phyloP scores from a whole-genome alignment of 2,797 vertebrate species.

The Salarias fasciatus region DNA sequence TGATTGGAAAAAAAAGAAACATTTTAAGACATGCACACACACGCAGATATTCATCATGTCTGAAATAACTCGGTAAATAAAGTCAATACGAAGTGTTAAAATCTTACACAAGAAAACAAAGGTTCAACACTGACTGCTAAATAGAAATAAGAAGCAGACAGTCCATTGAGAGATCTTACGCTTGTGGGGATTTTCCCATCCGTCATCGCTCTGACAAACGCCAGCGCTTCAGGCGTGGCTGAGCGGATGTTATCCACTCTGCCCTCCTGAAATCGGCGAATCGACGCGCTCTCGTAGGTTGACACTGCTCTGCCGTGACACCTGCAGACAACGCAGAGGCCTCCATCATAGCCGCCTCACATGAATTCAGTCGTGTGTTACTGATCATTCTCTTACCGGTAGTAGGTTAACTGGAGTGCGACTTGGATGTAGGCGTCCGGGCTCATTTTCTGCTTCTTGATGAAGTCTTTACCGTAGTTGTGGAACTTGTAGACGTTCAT shows the following conservation, averaged over 20 bases:
- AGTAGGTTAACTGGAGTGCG: constrained; percentile 93
- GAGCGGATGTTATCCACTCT: constrained; percentile 97
- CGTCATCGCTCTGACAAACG: constrained; percentile 89
- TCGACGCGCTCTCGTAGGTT: constrained; percentile 96
- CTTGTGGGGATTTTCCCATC: constrained; percentile 66
- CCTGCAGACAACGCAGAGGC: constrained; percentile 37
- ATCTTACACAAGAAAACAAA: too few relatives aligned
- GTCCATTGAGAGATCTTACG: constrained; percentile 47
- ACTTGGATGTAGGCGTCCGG: constrained; percentile 96
- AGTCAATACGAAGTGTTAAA: too few relatives aligned
- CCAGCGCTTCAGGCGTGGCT: constrained; percentile 88
- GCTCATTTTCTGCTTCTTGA: constrained; percentile 95
- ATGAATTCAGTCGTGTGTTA: not conserved
- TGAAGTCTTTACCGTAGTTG: constrained; percentile 92
- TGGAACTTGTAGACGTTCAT: constrained; percentile 89
- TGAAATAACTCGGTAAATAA: too few relatives aligned
- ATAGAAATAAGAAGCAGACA: too few relatives aligned
- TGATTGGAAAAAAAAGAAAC: too few relatives aligned
- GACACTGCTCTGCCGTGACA: constrained; percentile 83
- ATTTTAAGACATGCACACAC: too few relatives aligned
- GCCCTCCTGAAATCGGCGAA: constrained; percentile 89
- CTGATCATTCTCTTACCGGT: constrained; percentile 80
- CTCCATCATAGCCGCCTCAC: not conserved
- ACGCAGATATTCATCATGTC: too few relatives aligned
- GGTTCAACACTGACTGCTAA: too few relatives aligned